Conservation (phyloP, 1,140 invertebrate genomes). For the Drosophila arizonae region DNA sequence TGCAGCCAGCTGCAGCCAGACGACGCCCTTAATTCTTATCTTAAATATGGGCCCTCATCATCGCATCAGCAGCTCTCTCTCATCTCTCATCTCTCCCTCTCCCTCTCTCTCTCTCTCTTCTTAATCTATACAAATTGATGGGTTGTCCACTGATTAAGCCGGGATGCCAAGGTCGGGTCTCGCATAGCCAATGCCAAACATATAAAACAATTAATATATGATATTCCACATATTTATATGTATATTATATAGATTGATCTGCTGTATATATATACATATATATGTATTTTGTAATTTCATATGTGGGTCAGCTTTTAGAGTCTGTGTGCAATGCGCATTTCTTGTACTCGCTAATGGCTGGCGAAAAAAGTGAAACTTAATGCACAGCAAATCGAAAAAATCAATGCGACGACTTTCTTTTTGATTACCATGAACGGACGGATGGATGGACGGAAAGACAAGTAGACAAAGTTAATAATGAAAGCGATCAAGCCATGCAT, state of each 20-base stretch:
- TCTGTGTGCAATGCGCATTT: constrained; percentile 6
- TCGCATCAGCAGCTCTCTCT: not conserved
- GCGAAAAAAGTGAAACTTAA: constrained; percentile 42
- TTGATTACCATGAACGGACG: constrained; percentile 23
- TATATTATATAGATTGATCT: not conserved
- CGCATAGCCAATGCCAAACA: constrained; percentile 13
- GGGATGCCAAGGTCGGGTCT: constrained; percentile 28
- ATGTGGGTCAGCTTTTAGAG: constrained; percentile 23
- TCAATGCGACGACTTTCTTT: constrained; percentile 41
- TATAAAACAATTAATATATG: constrained; percentile 12
- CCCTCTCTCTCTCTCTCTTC: not conserved
- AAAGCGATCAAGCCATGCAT: constrained; percentile 31
- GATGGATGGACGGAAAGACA: not conserved
- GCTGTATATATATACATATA: not conserved
- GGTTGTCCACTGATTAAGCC: constrained; percentile 22
- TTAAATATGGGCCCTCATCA: constrained; percentile 7
- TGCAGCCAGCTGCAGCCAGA: constrained; percentile 16
- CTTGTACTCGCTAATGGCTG: constrained; percentile 6
- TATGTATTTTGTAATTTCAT: not conserved
- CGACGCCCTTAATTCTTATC: constrained; percentile 26
- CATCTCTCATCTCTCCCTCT: no score
- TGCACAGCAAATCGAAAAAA: constrained; percentile 21
- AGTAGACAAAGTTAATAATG: constrained; percentile 23
- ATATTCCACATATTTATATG: not conserved
- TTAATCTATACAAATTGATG: constrained; percentile 16